These are phyloP conservation scores for Aproaerema taeniolella DNA, from an alignment of 2,888 invertebrate genomes.

Conservation along the genomic window DNA sequence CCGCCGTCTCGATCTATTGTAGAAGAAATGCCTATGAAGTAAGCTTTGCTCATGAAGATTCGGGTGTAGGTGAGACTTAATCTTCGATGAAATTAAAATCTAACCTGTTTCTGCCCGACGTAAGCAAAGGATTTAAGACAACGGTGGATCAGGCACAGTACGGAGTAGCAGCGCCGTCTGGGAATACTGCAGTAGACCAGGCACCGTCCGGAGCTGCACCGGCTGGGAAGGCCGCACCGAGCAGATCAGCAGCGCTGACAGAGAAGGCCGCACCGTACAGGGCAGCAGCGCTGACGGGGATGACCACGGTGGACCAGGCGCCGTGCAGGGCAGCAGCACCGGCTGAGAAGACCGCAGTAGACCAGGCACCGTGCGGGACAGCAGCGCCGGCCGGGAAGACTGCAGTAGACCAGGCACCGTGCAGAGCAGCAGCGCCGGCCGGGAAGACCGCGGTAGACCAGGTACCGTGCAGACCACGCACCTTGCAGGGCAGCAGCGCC, in stretches of 20 bases:
- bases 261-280: neutral
- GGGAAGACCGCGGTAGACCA: neutral
- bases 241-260: slow-evolving; percentile 7
- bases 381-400: too few relatives aligned
- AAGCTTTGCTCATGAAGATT: too few relatives aligned
- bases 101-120: too few relatives aligned
- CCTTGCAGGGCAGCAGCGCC: slow-evolving; percentile 12
- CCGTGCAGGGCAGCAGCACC: neutral
- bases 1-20: too few relatives aligned
- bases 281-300: slow-evolving; percentile 8
- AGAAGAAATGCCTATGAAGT: too few relatives aligned
- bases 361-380: neutral
- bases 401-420: neutral
- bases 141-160: slow-evolving; percentile 1
- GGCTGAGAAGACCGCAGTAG: too few relatives aligned
- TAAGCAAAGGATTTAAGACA: too few relatives aligned
- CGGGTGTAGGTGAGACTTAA: too few relatives aligned
- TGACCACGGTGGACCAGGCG: too few relatives aligned
- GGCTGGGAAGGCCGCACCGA: slow-evolving; percentile 2
- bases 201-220: slow-evolving; percentile 4
- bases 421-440: slow-evolving; percentile 5
- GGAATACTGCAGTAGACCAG: too few relatives aligned
- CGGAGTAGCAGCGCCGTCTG: slow-evolving; percentile 5
- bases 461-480: neutral
- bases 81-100: too few relatives aligned